Conservation (phyloP, 2,888 invertebrate genomes). For the Ophion ventricosus region DNA sequence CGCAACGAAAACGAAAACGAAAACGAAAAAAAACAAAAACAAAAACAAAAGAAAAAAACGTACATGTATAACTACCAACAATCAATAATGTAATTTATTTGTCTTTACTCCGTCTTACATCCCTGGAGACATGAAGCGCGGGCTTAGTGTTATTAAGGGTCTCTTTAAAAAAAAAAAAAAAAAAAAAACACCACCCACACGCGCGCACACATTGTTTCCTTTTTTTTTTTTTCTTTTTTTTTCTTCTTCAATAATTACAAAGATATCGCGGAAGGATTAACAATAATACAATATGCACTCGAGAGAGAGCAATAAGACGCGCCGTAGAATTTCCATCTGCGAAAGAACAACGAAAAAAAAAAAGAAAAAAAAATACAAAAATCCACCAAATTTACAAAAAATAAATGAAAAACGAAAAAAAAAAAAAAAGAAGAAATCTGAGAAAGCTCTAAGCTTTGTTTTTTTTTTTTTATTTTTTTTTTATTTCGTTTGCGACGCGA, state of each 20-base stretch:
- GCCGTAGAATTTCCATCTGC: too few species aligned
- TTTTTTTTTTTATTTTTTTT: too few species aligned
- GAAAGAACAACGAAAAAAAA: slow-evolving; percentile 23
- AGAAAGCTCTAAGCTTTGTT: too few species aligned
- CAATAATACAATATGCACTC: too few species aligned
- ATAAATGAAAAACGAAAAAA: background rate
- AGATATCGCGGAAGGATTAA: slow-evolving; percentile 67
- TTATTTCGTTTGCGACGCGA: slow-evolving; percentile 51
- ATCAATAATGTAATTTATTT: slow-evolving; percentile 73
- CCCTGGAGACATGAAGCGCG: slow-evolving; percentile 54
- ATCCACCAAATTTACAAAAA: background rate
- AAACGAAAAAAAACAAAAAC: too few species aligned
- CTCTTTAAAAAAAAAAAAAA: too few species aligned
- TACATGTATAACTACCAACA: slow-evolving; percentile 69
- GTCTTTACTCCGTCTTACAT: slow-evolving; percentile 69
- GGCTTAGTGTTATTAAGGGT: slow-evolving; percentile 62
- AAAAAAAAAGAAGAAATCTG: background rate
- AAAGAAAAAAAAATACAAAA: slow-evolving; percentile 25
- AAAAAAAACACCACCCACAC: too few species aligned
- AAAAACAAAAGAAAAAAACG: too few species aligned
- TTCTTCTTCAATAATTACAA: slow-evolving; percentile 71
- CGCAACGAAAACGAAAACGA: too few species aligned
- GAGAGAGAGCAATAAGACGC: too few species aligned
- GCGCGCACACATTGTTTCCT: too few species aligned
- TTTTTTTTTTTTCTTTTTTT: slow-evolving; percentile 61